phyloP scores from a whole-genome alignment of 2,888 invertebrate genomes.

The Apamea anceps region DNA sequence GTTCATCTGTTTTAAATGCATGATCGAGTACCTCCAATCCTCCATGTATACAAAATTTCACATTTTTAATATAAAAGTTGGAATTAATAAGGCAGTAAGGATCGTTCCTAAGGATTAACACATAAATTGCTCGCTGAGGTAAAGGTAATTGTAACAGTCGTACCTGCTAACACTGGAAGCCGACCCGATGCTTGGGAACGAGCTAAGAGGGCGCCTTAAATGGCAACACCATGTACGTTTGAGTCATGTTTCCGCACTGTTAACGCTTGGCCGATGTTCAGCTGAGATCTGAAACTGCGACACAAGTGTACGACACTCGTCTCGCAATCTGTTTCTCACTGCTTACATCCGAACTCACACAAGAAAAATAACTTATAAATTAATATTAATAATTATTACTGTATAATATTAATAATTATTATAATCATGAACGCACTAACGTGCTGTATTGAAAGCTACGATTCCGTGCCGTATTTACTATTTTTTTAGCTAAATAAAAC shows the following conservation, averaged over 20 bases:
- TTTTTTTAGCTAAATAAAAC: background rate
- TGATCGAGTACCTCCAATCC: background rate
- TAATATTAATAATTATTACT: background rate
- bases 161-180: slow-evolving; percentile 14
- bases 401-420: background rate
- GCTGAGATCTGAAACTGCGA: slow-evolving; percentile 26
- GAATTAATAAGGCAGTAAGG: background rate
- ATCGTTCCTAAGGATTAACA: background rate
- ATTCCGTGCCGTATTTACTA: accelerated
- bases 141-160: slow-evolving; percentile 2
- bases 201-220: slow-evolving; percentile 20
- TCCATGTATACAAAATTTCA: background rate
- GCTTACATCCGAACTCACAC: background rate
- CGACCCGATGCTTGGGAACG: slow-evolving; percentile 18
- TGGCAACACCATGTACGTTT: slow-evolving; percentile 31
- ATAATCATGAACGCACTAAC: background rate
- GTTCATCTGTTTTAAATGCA: background rate
- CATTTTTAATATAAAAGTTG: background rate
- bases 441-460: background rate
- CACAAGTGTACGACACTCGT: slow-evolving; percentile 43
- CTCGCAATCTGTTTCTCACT: background rate
- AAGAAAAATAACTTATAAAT: background rate
- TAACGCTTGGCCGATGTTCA: slow-evolving; percentile 36
- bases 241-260: slow-evolving; percentile 38
- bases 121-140: background rate